phyloP scores from a whole-genome alignment of 2,797 vertebrate species.

The Arctocebus calabarensis region DNA sequence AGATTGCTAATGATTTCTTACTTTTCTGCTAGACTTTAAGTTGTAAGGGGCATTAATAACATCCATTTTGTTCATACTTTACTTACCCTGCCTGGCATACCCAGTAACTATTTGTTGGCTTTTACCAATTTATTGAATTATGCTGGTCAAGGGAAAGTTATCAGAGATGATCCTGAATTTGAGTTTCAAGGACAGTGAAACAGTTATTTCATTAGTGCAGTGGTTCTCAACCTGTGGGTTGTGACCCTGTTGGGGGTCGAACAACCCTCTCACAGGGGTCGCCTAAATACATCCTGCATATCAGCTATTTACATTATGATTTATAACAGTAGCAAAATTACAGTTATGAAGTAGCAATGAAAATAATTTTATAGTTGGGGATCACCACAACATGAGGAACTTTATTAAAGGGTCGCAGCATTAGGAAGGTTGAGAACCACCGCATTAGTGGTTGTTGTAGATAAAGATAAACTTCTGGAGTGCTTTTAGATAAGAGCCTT shows the following conservation, averaged over 20 bases:
- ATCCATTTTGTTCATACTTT: conserved; percentile 33
- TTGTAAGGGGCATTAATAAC: background rate
- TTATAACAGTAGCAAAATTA: too few relatives aligned
- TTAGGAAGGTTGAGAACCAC: too few relatives aligned
- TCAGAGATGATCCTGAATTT: background rate
- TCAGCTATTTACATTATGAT: too few relatives aligned
- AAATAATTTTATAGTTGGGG: too few relatives aligned
- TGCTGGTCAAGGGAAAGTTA: background rate
- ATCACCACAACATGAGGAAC: too few relatives aligned
- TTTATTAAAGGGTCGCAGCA: too few relatives aligned
- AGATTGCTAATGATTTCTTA: background rate
- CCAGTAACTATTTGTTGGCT: conserved; percentile 41
- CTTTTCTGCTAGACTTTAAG: background rate
- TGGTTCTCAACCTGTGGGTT: too few relatives aligned
- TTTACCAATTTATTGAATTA: background rate
- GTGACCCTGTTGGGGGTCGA: too few relatives aligned
- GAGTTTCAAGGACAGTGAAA: background rate
- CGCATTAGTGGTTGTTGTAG: background rate
- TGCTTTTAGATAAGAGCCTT: background rate
- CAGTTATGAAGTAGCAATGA: too few relatives aligned
- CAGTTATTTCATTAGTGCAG: background rate
- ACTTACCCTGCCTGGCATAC: background rate
- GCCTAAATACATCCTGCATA: too few relatives aligned
- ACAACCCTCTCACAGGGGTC: too few relatives aligned
- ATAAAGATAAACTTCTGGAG: background rate